These are phyloP conservation scores for Trichopoda pennipes DNA, from an alignment of 2,888 invertebrate genomes.

Conservation along the genomic window DNA sequence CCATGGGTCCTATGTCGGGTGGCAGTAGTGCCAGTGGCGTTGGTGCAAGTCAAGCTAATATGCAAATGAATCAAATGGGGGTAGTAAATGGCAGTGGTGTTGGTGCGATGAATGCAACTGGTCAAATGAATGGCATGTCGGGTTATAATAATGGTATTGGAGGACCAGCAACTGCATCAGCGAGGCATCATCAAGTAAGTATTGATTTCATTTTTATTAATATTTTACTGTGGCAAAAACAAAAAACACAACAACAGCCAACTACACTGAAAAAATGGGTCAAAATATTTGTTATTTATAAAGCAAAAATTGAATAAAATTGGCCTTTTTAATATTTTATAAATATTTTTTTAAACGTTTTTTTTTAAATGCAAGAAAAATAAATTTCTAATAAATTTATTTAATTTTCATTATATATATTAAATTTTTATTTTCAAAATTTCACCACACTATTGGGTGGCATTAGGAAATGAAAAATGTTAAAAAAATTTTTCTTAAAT, in stretches of 20 bases:
- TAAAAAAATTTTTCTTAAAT: too few species aligned
- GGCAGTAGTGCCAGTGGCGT: constrained; percentile 54
- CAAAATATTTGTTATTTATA: neutral
- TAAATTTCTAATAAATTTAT: too few species aligned
- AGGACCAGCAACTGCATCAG: constrained; percentile 73
- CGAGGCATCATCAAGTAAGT: constrained; percentile 81
- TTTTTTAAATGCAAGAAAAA: too few species aligned
- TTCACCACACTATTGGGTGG: too few species aligned
- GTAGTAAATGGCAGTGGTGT: constrained; percentile 65
- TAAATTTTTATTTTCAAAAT: too few species aligned
- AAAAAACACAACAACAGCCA: neutral
- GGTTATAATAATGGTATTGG: constrained; percentile 72
- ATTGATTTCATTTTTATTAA: constrained; percentile 50
- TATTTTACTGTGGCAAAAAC: neutral
- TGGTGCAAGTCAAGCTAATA: constrained; percentile 68
- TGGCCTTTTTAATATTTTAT: too few species aligned
- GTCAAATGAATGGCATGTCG: constrained; percentile 78
- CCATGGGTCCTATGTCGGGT: constrained; percentile 81
- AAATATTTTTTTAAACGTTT: too few species aligned
- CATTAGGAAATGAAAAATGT: too few species aligned
- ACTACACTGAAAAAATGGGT: neutral
- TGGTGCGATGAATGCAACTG: constrained; percentile 72
- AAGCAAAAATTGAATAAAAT: too few species aligned
- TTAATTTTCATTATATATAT: too few species aligned
- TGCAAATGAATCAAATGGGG: constrained; percentile 69